phyloP scores from a whole-genome alignment of 2,888 invertebrate species.

The Sphecodes monilicornis region DNA sequence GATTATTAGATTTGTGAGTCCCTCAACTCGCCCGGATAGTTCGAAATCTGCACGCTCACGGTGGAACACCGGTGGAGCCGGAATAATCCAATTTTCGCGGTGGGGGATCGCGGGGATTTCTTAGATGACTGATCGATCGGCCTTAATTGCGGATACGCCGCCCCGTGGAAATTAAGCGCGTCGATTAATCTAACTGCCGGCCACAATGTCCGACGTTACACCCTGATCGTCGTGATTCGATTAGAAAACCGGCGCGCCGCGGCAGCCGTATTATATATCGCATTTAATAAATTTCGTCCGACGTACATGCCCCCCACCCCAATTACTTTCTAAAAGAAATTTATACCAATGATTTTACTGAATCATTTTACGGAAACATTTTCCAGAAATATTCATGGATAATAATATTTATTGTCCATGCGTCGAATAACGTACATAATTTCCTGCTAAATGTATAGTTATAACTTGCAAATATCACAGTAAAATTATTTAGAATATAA shows the following conservation, averaged over 20 bases:
- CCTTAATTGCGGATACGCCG: constrained; percentile 27
- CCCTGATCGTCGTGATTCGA: constrained; percentile 11
- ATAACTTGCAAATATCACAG: too few relatives aligned
- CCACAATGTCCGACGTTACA: constrained; percentile 11
- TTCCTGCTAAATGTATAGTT: too few relatives aligned
- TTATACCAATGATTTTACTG: neutral
- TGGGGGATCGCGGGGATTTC: constrained; percentile 22
- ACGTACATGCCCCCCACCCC: neutral
- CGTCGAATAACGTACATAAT: too few relatives aligned
- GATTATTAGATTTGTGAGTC: constrained; percentile 53
- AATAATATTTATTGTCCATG: too few relatives aligned
- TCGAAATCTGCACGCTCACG: constrained; percentile 1
- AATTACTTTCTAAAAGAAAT: neutral
- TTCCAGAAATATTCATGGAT: too few relatives aligned
- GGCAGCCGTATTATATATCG: neutral
- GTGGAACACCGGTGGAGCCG: neutral
- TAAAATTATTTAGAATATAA: too few relatives aligned
- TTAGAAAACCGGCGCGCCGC: neutral
- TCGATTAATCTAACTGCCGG: constrained; percentile 30
- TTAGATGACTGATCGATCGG: constrained; percentile 25
- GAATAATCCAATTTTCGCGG: constrained; percentile 39
- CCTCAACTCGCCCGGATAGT: neutral
- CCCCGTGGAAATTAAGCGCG: constrained; percentile 24
- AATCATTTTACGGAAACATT: neutral
- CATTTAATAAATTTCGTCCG: neutral